These are phyloP conservation scores for Drosophila malerkotliana DNA, from an alignment of 1,140 invertebrate species.

Conservation along the genomic window DNA sequence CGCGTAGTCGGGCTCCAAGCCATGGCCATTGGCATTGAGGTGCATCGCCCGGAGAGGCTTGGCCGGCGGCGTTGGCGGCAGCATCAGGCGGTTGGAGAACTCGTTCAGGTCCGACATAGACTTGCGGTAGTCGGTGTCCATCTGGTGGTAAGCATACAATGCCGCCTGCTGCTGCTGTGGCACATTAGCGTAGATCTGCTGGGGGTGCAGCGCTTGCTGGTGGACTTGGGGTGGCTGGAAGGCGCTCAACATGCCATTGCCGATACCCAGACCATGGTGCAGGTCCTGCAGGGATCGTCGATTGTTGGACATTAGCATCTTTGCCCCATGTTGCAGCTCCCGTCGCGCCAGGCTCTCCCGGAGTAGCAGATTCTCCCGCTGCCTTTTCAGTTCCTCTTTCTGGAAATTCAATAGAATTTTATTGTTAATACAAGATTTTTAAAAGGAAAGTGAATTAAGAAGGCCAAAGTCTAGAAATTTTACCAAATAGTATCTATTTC, in stretches of 20 bases:
- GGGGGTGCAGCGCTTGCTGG: slow-evolving; percentile 40
- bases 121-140: slow-evolving; percentile 84
- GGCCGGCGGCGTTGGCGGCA: slow-evolving; percentile 72
- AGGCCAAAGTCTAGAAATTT: no score
- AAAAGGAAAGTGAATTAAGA: no score
- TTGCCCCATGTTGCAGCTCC: slow-evolving; percentile 83
- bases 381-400: slow-evolving; percentile 90
- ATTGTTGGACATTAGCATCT: slow-evolving; percentile 84
- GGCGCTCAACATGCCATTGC: slow-evolving; percentile 69
- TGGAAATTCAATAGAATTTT: slow-evolving; percentile 76
- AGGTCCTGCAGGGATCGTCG: slow-evolving; percentile 87
- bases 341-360: slow-evolving; percentile 86
- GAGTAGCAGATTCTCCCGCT: slow-evolving; percentile 88
- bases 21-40: slow-evolving; percentile 45
- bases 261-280: slow-evolving; percentile 68
- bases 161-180: slow-evolving; percentile 57
- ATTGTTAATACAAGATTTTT: no score
- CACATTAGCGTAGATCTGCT: slow-evolving; percentile 65
- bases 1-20: slow-evolving; percentile 62
- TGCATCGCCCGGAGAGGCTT: slow-evolving; percentile 83
- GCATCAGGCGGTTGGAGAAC: slow-evolving; percentile 74
- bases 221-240: slow-evolving; percentile 60
- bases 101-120: slow-evolving; percentile 85
- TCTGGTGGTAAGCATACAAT: slow-evolving; percentile 67
- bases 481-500: no score